Base-by-base conservation (phyloP, 2,888 invertebrate genomes). In the Ectropis crepuscularia region DNA sequence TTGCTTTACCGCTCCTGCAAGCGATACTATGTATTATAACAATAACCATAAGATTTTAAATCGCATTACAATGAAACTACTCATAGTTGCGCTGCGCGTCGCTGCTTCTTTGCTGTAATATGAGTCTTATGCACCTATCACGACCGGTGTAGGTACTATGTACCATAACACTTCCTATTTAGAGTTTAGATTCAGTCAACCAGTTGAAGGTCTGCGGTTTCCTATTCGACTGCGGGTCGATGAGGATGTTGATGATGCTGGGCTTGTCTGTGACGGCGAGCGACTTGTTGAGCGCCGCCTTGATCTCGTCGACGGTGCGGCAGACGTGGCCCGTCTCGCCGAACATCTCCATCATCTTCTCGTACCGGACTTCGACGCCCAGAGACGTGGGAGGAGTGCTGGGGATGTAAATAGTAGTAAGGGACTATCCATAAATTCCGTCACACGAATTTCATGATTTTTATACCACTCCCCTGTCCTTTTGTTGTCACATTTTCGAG, bases 171-270 rank as follows among this genome's bases (percentile, higher is more conserved):
- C 39, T 41, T 42, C 60, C n/a, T n/a, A n/a, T 78, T 94, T 94
- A 97, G 75, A 98, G 92, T 87, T 98, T 98, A 6, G 98, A 98
- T 88, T 98, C 97, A 0, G 98, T 98, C 6, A 98, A 93, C 98
- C 98, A 98, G 81, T 94, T 96, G 86, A 98, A 98, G 12, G 96
- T 94, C 90, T 99, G 99, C 45, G 96, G 95, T 87, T 98, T 99
- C 70, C 99, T 95, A 82, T 96, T 97, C 10, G 99, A 97, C 68
- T 95, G 94, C 5, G 98, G 97, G 83, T 95, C 96, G 60, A 99
- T 99, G 78, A 97, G 95, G 36, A 98, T 96, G 83, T 99, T 99
- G 73, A 99, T 97, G 72, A 99, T 95, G 67, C 96, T 96, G 0
- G 98, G 98, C 64, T 95, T 94, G 85, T 97, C 96, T 0, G 90